A percentile compares a stretch with the other conserved stretches of the same genome.
Conservation (phyloP, 2,113 vertebrate genomes). For the Protobothrops flavoviridis region DNA sequence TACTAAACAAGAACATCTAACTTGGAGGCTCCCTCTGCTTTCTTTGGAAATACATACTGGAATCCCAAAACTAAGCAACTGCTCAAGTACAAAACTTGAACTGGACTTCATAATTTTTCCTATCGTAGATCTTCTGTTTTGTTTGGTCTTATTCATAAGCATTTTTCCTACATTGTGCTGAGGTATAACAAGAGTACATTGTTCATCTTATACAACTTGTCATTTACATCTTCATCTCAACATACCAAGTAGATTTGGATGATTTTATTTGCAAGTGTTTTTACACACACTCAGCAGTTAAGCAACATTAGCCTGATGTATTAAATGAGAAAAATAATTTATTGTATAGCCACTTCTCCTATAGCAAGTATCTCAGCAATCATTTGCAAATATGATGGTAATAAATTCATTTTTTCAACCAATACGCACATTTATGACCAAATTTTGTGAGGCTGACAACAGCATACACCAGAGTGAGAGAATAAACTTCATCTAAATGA, state of each 20-base stretch:
- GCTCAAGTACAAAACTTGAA: neutral
- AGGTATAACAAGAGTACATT: neutral
- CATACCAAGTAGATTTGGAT: neutral
- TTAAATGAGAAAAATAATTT: neutral
- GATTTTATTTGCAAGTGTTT: neutral
- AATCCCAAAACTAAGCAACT: neutral
- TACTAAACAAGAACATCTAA: neutral
- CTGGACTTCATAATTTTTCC: neutral
- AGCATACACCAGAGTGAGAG: neutral
- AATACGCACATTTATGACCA: neutral
- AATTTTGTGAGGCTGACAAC: neutral
- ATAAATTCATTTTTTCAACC: neutral
- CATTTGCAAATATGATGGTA: neutral
- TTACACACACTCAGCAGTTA: rapidly evolving
- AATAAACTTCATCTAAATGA: neutral
- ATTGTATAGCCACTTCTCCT: neutral
- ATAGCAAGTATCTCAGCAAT: neutral
- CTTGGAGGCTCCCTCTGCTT: neutral
- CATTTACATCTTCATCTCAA: neutral
- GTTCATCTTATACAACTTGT: neutral
- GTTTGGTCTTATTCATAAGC: neutral
- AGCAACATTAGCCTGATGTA: neutral
- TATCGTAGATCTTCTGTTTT: neutral
- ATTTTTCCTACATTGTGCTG: neutral
- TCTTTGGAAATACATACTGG: neutral